Base-by-base conservation (phyloP, 2,797 vertebrate species). In the Enteromius fasciolatus region DNA sequence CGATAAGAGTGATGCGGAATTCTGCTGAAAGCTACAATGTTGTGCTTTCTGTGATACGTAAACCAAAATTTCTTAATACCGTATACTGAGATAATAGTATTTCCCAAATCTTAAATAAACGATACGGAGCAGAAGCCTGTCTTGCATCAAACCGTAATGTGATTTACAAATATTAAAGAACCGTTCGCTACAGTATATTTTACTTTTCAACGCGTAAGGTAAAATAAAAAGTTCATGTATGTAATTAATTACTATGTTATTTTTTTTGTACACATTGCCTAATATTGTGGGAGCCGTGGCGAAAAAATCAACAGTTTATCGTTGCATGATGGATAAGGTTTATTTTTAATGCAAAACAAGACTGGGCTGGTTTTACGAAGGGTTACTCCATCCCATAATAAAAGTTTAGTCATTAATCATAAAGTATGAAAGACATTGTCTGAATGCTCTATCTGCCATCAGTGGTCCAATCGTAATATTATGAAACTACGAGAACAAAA, bases 81-180 rank as follows among this genome's bases (percentile, higher is more conserved):
- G 9, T 69, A 3, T 36, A n/a, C 52, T 59, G 63, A 69, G 39
- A 77, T 77, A 83, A 77, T 36, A 33, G 25, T 5, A 50, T 83
- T 77, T 76, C 44, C 25, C n/a, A 28, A 76, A 52, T 68, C 63
- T 82, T 76, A 83, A 70, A 83, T 59, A 76, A 67, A 68, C 8
- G 1, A 52, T 48, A 70, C 20, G 0, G 14, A 48, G 63, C 14
- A 48, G 74, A 70, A 46, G 18, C 70, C 31, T 76, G 50, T 44
- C 46, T 66, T 64, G 12, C 44, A 10, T 66, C 76, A 78, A 66
- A 15, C 50, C 11, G 4, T 74, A 28, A 76, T 31, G 14, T 6
- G 36, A 68, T 67, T 54, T 67, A 33, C 39, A 44, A n/a, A 81
- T 48, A 50, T 36, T 25, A 61, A 41, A 75, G 69, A 14, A 50